Evolutionary conservation across 2,888 invertebrate species (phyloP), one percentile per base, ranked within the genome.

Genomic region (Microctonus aethiopoides): DNA sequence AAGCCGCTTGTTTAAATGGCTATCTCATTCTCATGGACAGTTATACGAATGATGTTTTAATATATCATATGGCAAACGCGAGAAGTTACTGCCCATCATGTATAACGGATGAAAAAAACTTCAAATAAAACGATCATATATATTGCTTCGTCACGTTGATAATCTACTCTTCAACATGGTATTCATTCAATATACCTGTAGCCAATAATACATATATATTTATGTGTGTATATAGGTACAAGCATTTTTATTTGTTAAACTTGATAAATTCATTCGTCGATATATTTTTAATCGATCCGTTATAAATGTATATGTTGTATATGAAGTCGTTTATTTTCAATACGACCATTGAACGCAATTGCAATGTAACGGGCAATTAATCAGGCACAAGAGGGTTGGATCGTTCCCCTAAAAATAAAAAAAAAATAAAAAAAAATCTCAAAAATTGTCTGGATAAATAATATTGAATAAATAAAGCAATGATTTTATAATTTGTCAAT

Each of bases 11-110:
- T 51, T 54, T 46, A 59, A 59, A 57, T 46, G 32, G 59, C 51
- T 32, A 56, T 57, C 46, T 67, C 67, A 67, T 57, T 32, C 26
- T 46, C 41, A 67, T 34, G 54, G 52, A 59, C 32, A 56, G 29
- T 29, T 22, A 34, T 59, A 65, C 41, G 7, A 46, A 57, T 59
- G 57, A 67, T 67, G 59, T 67, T 59, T 66, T 57, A 66, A 67
- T 67, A 67, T 67, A 54, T 26, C 56, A n/a, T 29, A 29, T 29
- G 16, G 51, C 22, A 52, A 24, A n/a, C 13, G 3, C 4, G 56
- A 7, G 26, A 11, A 56, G 10, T 29, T 56, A 56, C 29, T 26
- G 56, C 16, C 26, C 26, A 39, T 39, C 39, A 39, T 36, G n/a
- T 11, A 13, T 10, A 29, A 29, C 29, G 5, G n/a, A 56, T 56